Evolutionary conservation across 2,113 vertebrate genomes (phyloP).

Genomic region (Oncorhynchus nerka): DNA sequence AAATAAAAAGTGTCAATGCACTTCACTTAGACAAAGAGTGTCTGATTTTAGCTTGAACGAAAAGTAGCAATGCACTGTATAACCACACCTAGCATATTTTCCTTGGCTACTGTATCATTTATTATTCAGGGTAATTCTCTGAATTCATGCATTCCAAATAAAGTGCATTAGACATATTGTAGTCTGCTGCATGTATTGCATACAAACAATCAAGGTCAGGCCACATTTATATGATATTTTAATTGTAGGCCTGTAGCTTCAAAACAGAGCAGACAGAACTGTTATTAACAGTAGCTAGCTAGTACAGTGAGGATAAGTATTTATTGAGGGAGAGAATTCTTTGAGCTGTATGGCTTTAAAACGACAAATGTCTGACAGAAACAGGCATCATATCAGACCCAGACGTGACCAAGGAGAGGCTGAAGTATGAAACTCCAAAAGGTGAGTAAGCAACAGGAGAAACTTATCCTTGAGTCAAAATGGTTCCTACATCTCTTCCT

Average conservation of each 20-base stretch:
- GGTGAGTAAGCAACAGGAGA: not conserved
- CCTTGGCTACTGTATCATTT: not conserved
- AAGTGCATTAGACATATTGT: too few relatives aligned
- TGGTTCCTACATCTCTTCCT: not conserved
- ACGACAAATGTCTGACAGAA: slow-evolving; percentile 1
- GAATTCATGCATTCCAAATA: not conserved
- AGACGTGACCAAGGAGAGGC: slow-evolving; percentile 14
- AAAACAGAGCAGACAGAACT: not conserved
- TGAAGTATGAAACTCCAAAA: not conserved
- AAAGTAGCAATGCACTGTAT: not conserved
- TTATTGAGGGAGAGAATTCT: not conserved
- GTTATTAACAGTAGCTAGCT: not conserved
- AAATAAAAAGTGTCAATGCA: too few relatives aligned
- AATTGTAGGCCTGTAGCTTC: not conserved
- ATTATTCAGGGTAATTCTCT: too few relatives aligned
- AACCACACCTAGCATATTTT: not conserved
- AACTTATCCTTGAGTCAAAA: not conserved
- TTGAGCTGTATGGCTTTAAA: not conserved
- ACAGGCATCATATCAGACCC: slow-evolving; percentile 18
- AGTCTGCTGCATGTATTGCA: too few relatives aligned
- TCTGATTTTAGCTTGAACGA: not conserved
- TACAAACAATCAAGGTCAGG: too few relatives aligned
- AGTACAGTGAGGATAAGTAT: not conserved
- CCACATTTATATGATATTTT: too few relatives aligned
- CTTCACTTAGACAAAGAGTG: not conserved